A percentile compares a stretch with the other conserved stretches of the same genome.
Conservation (phyloP, 2,888 invertebrate genomes). For the Lamellibrachia columna region DNA sequence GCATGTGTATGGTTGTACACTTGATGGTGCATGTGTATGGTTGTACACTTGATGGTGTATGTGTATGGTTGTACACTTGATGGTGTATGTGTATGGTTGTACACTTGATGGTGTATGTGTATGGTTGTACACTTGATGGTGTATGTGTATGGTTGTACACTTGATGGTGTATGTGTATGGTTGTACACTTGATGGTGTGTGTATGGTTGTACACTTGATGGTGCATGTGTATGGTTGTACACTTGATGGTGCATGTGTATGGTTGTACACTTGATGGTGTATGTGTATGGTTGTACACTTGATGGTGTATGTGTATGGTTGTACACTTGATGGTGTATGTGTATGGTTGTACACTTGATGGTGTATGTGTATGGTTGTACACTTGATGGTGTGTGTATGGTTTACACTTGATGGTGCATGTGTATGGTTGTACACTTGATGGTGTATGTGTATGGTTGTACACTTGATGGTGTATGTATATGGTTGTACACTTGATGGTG, state of each 20-base stretch:
- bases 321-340: not conserved
- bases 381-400: slow-evolving; percentile 19
- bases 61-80: too few species aligned
- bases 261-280: slow-evolving; percentile 20
- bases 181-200: not conserved
- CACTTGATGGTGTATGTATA: slow-evolving; percentile 23
- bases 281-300: not conserved
- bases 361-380: slow-evolving; percentile 27
- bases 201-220: not conserved
- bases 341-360: not conserved
- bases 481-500: slow-evolving; percentile 21
- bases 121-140: not conserved
- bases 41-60: not conserved
- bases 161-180: slow-evolving; percentile 18
- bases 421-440: not conserved
- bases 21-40: slow-evolving; percentile 16
- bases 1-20: slow-evolving; percentile 27
- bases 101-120: slow-evolving; percentile 13
- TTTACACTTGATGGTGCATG: not conserved
- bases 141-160: slow-evolving; percentile 27
- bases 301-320: too few species aligned
- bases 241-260: slow-evolving; percentile 24
- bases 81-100: too few species aligned
- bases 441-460: not conserved
- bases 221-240: not conserved